Base-by-base conservation (phyloP, 2,888 invertebrate species). In the Clitarchus hookeri region DNA sequence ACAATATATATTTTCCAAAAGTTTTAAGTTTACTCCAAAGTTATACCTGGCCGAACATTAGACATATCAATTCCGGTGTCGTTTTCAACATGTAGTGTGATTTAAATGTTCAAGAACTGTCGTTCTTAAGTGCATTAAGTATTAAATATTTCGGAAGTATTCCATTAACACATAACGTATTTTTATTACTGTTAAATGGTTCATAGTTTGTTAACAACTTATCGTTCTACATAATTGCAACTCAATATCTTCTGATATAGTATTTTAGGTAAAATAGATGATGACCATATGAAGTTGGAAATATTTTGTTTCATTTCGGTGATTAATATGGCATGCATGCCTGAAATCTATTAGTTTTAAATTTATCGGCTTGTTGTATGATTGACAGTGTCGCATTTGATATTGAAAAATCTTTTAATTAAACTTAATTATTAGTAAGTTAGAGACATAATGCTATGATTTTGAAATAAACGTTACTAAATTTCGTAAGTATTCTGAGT, bases 281-380 rank as follows among this genome's bases (percentile, higher is more conserved):
- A 1, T 65, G 16, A 65, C 1, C 16, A 23, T 65, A 65, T 23
- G n/a, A 65, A 65, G 65, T 23, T 65, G 11, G 23, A 65, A 23
- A n/a, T 65, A 23, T 65, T 65, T 65, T 65, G 8, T n/a, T 65
- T 65, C n/a, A 48, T 65, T n/a, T 65, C 65, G 8, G n/a, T 65
- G 65, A 65, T 65, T 23, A n/a, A 65, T n/a, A 65, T 65, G 65
- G 65, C 65, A 65, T 65, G 65, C 65, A 65, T 65, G 65, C 19
- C 65, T 65, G 65, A 65, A 65, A 19, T 23, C n/a, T 65, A 65
- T 65, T 65, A 65, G n/a, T 65, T 65, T 65, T 23, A n/a, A 65
- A 65, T 65, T n/a, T 65, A n/a, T 65, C 65, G n/a, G 65, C 65
- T 65, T 65, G 65, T 65, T 65, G 23, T 65, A 48, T 65, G 65